Conservation (phyloP, 2,797 vertebrate species). For the Artibeus jamaicensis region DNA sequence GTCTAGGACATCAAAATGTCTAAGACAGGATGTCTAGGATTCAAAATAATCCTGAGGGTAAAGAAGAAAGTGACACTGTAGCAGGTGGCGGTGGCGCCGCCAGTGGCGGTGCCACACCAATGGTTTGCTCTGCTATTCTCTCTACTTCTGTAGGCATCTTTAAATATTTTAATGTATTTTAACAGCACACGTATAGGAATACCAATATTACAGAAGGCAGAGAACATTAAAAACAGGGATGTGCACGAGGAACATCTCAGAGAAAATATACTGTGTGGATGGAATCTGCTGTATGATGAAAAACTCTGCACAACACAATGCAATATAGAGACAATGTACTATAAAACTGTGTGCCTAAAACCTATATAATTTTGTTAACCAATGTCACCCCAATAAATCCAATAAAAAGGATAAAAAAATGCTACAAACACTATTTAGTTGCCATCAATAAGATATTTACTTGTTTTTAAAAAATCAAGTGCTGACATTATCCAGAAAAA, state of each 20-base stretch:
- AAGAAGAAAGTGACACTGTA: rapidly evolving
- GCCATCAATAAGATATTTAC: not conserved
- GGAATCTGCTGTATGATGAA: not conserved
- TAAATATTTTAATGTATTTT: conserved; percentile 87
- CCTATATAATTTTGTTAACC: not conserved
- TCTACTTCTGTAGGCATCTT: not conserved
- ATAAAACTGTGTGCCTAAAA: not conserved
- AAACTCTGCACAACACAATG: not conserved
- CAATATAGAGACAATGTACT: not conserved
- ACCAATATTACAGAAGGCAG: conserved; percentile 87
- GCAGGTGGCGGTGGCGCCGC: rapidly evolving
- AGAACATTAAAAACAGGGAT: conserved; percentile 87
- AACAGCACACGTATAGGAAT: conserved; percentile 90
- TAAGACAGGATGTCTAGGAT: not conserved
- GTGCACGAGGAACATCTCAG: not conserved
- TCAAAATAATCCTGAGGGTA: not conserved
- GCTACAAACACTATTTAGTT: not conserved
- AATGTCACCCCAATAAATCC: not conserved
- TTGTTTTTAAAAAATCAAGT: not conserved
- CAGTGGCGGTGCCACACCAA: rapidly evolving
- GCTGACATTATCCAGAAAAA: not conserved
- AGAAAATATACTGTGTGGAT: not conserved
- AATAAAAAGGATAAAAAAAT: not conserved
- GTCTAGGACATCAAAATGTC: not conserved
- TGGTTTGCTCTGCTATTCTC: not conserved